A percentile compares a stretch with the other conserved stretches of the same genome.
Conservation (phyloP, 37 sponge, comb jelly and placozoan genomes). For the Lycopodina hypogea region DNA sequence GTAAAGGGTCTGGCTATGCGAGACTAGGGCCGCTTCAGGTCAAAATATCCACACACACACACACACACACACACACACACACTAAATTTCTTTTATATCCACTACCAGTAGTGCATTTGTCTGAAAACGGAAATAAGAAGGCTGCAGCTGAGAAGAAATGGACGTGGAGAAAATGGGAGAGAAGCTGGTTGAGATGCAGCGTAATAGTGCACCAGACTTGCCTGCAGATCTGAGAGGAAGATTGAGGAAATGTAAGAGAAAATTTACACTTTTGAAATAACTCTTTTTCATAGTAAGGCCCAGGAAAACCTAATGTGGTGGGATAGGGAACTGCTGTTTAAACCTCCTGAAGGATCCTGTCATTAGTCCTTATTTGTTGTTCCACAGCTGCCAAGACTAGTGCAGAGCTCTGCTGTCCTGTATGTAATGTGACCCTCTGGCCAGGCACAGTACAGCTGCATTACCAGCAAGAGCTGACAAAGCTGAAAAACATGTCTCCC, state of each 20-base stretch:
- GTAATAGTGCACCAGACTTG: too few relatives aligned
- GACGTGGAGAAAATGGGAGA: too few relatives aligned
- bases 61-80: too few relatives aligned
- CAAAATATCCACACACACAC: too few relatives aligned
- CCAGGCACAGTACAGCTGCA: conserved; percentile 32
- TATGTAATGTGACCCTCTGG: conserved; percentile 46
- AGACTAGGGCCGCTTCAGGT: too few relatives aligned
- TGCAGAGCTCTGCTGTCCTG: conserved; percentile 22
- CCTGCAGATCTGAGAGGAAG: conserved; percentile 8
- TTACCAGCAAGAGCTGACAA: conserved; percentile 41
- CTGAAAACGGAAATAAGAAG: too few relatives aligned
- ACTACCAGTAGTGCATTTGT: too few relatives aligned
- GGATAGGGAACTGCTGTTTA: neutral
- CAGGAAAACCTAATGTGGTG: neutral
- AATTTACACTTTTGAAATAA: too few relatives aligned
- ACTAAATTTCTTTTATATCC: too few relatives aligned
- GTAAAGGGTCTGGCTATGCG: too few relatives aligned
- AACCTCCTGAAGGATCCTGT: neutral
- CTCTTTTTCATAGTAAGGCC: neutral
- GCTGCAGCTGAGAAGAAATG: too few relatives aligned
- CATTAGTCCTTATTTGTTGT: neutral
- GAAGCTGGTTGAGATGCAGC: too few relatives aligned
- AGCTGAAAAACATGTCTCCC: neutral
- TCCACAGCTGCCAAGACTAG: neutral
- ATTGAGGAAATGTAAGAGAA: conserved; percentile 22